Base-by-base conservation (phyloP, 2,113 vertebrate genomes). In the Ornithorhynchus anatinus region DNA sequence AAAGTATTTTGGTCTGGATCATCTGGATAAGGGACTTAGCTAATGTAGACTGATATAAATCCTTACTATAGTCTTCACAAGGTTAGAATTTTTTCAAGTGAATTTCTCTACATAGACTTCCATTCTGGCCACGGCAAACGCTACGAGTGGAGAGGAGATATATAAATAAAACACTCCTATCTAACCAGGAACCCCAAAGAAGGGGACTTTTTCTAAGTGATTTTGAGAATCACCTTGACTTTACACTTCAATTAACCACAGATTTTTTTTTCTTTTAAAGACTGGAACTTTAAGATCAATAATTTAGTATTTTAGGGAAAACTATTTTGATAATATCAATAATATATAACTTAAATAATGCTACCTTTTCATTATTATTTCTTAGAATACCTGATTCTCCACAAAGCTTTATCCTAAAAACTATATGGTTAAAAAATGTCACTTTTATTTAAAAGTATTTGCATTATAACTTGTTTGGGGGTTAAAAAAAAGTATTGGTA, bases 401-500 rank as follows among this genome's bases (percentile, higher is more conserved):
- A 27, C 31, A 27, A 50, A 27, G 47, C 4, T 50, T 50, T 27
- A 23, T 50, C 23, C 31, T 50, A 50, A 50, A 50, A 27, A 23
- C 10, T 60, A 27, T 4, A 10, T 17, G 31, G n/a, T n/a, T n/a
- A n/a, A n/a, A n/a, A n/a, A n/a, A n/a, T n/a, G n/a, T n/a, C n/a
- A 44, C 42, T 44, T n/a, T 44, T 44, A n/a, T 53, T 43, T 83
- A 69, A 48, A 54, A 75, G 44, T 36, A 56, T 65, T 81, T 71
- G 44, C 50, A 59, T 69, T 82, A 29, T 78, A 72, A 81, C 59
- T 64, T 81, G 59, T 86, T 74, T 84, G 70, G 82, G 82, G 84
- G 62, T 79, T 73, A 67, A 86, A 87, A 57, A 73, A 78, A 79
- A 84, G 69, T 74, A 10, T 65, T 50, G 81, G 78, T 81, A 81